Evolutionary conservation across 2,888 invertebrate genomes (phyloP), one percentile per base, ranked within the genome.

Genomic region (Acleris sparsana): DNA sequence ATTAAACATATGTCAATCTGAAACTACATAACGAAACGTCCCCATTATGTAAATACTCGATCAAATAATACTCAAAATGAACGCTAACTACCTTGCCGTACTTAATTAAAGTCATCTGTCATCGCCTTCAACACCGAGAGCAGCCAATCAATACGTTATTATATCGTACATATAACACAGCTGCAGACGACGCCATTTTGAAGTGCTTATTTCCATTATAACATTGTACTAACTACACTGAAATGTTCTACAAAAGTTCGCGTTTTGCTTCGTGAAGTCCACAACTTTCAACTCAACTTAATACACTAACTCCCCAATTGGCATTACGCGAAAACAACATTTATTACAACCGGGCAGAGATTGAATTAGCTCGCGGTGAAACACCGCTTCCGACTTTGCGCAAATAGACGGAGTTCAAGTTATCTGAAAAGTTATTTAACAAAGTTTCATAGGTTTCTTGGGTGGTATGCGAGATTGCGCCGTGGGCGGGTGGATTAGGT

Each of bases 371-470:
- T 75, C 84, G 88, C 82, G 86, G 87, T 85, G 79, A 86, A 83
- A 85, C 86, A 85, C 84, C 89, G 86, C 88, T 89, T 92, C 88
- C 87, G 89, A 89, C 92, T 90, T 89, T 90, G 87, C 81, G 83
- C 87, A 91, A 91, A 90, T 89, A 91, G 83, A 85, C 84, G 81
- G 85, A 90, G 87, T 91, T 91, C 90, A 92, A 92, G 91, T 92
- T 92, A 92, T 92, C 92, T 92, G 92, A 92, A 92, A 92, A 92
- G 92, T 92, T 92, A 92, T 92, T 92, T 92, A 92, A 92, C 92
- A 92, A 92, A 92, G 92, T 92, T 92, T 92, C 92, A 92, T 92
- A 91, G 92, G 92, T 89, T 91, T 92, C 88, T 87, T 83, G 82
- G 80, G 72, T 73, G 87, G 80, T 78, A 78, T 74, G 75, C 79